phyloP scores from a whole-genome alignment of 2,888 invertebrate genomes.

The Epistrophe grossulariae region DNA sequence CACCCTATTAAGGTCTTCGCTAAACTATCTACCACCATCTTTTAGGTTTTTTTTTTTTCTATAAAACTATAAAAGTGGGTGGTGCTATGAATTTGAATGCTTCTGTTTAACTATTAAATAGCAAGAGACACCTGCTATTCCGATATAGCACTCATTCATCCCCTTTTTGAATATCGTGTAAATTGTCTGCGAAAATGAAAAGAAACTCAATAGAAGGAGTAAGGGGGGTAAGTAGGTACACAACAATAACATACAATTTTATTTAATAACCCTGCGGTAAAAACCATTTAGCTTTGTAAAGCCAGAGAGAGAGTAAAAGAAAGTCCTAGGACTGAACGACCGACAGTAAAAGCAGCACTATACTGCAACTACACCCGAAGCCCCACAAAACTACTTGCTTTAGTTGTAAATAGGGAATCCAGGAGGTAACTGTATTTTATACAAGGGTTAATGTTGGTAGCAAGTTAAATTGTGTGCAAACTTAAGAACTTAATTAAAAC shows the following conservation, averaged over 20 bases:
- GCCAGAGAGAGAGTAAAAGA: not conserved
- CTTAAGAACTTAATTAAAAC: slow-evolving; percentile 44
- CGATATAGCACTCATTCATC: not conserved
- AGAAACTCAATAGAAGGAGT: not conserved
- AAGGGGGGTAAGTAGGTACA: not conserved
- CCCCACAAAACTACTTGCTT: not conserved
- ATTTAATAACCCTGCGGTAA: slow-evolving; percentile 62
- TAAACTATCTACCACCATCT: slow-evolving; percentile 4
- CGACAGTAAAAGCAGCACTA: not conserved
- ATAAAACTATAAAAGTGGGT: slow-evolving; percentile 40
- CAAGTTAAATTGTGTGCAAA: slow-evolving; percentile 12
- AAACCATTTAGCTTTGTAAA: slow-evolving; percentile 59
- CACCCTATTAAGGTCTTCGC: not conserved
- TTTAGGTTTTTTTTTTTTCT: slow-evolving; percentile 27
- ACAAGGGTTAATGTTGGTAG: slow-evolving; percentile 4
- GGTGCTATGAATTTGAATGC: slow-evolving; percentile 33
- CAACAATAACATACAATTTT: slow-evolving; percentile 66
- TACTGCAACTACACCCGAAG: slow-evolving; percentile 13
- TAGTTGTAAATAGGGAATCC: slow-evolving; percentile 14
- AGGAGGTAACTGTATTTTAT: not conserved
- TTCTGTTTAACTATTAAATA: slow-evolving; percentile 36
- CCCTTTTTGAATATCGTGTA: slow-evolving; percentile 21
- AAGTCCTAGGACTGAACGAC: slow-evolving; percentile 1
- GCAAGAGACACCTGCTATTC: slow-evolving; percentile 48
- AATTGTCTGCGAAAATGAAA: slow-evolving; percentile 38